phyloP scores from a whole-genome alignment of 2,113 vertebrate genomes.

The Catharus minimus region DNA sequence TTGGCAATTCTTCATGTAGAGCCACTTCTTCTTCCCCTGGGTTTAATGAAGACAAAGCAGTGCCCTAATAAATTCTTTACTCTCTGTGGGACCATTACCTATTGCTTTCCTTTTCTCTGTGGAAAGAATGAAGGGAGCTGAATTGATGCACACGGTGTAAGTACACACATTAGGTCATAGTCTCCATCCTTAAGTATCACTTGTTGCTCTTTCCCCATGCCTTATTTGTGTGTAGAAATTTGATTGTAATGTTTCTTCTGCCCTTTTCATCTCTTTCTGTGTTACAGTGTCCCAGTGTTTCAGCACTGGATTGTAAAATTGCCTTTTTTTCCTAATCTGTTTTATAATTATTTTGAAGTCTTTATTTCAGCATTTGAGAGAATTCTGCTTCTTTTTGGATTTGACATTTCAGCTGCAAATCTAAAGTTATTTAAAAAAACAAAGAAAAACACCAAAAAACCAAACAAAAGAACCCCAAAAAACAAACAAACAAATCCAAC shows the following conservation, averaged over 20 bases:
- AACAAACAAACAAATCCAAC: too few relatives aligned
- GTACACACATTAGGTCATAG: not conserved
- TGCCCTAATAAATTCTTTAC: not conserved
- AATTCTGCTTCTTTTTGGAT: not conserved
- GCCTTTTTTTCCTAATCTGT: not conserved
- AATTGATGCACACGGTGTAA: not conserved
- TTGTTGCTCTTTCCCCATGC: not conserved
- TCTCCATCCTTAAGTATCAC: not conserved
- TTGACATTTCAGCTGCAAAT: not conserved
- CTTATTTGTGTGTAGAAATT: not conserved
- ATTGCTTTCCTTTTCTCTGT: not conserved
- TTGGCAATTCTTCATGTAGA: not conserved
- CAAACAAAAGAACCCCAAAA: too few relatives aligned
- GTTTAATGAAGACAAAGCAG: not conserved
- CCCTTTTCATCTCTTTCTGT: not conserved
- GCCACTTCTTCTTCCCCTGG: not conserved
- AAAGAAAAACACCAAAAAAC: not conserved
- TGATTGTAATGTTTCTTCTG: not conserved
- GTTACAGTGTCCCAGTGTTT: not conserved
- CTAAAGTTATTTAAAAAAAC: not conserved
- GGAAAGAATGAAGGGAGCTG: not conserved
- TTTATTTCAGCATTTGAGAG: not conserved
- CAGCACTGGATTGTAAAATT: not conserved
- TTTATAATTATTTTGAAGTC: not conserved
- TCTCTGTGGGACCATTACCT: not conserved